Evolutionary conservation across 1,140 invertebrate species (phyloP), one percentile per base, ranked within the genome.

Genomic region (Orius laevigatus): DNA sequence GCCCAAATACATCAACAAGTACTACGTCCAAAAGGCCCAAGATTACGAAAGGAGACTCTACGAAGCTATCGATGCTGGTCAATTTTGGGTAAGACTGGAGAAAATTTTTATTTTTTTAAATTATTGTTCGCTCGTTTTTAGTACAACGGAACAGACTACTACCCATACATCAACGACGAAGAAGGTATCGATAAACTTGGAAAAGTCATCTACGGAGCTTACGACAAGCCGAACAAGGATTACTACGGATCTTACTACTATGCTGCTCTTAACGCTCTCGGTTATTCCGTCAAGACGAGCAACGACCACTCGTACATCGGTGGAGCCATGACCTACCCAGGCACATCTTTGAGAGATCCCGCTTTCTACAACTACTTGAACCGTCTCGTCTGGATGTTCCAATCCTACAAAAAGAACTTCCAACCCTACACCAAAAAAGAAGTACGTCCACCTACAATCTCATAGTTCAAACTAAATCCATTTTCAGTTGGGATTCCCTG

Each of bases 341-440:
- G 16, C 1, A 51, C 49, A n/a, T 8, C 16, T 44, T 14, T 42
- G 19, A 51, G 66, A n/a, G 71, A 74, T 42, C 71, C 72, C 12
- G 66, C 63, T 39, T 72, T 71, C 66, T 73, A 68, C 56, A 58
- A 64, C 14, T 60, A 72, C 8, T 64, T 57, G 56, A 65, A 67
- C 46, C 63, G 58, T 49, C 59, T 73, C 19, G 58, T 72, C 39
- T 56, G 61, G 33, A 72, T 72, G 51, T 70, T 73, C 54, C 56
- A 69, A 44, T 63, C 68, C 57, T 70, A 62, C 56, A 63, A 63
- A 38, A 58, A 63, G 32, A 65, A 63, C 46, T 57, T 78, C 42
- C 64, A 67, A 3, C 65, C 65, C 1, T 81, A 83, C 63, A 71
- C 67, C 6, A 62, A 65, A 33, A 67, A 74, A 10, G 72, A 56